Percentiles rank a stretch among this genome's conserved stretches.
These are phyloP conservation scores for Apamea crenata DNA, from an alignment of 2,888 invertebrate genomes.

Conservation along the genomic window DNA sequence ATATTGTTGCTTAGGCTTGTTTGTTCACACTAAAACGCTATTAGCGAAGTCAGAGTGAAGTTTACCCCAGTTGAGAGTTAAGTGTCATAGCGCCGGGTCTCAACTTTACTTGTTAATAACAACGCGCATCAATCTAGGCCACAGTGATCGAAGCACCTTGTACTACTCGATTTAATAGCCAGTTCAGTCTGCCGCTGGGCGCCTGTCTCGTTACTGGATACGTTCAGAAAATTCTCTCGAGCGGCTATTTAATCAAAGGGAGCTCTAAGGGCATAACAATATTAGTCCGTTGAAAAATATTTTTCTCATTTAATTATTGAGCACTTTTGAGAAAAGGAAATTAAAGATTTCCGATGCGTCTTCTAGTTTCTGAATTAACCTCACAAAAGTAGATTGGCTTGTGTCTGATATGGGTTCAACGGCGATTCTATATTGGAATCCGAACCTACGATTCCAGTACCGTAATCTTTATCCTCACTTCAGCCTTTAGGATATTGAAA, in stretches of 20 bases:
- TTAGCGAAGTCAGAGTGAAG: slow-evolving; percentile 62
- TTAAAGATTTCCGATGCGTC: slow-evolving; percentile 24
- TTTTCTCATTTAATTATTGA: slow-evolving; percentile 39
- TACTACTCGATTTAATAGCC: slow-evolving; percentile 56
- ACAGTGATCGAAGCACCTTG: slow-evolving; percentile 49
- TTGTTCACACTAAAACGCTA: slow-evolving; percentile 62
- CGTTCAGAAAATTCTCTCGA: slow-evolving; percentile 44
- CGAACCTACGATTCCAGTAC: slow-evolving; percentile 44
- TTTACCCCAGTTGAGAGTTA: slow-evolving; percentile 66
- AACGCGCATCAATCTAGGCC: slow-evolving; percentile 58
- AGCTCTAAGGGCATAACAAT: slow-evolving; percentile 26
- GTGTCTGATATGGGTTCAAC: slow-evolving; percentile 48
- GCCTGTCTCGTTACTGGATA: slow-evolving; percentile 44
- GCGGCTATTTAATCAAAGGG: slow-evolving; percentile 49
- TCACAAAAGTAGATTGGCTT: slow-evolving; percentile 45
- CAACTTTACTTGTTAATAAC: slow-evolving; percentile 62
- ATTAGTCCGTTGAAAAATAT: slow-evolving; percentile 8
- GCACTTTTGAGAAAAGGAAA: slow-evolving; percentile 18
- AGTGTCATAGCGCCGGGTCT: slow-evolving; percentile 46
- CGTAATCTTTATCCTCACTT: slow-evolving; percentile 51
- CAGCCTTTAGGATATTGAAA: slow-evolving; percentile 57
- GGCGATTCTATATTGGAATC: slow-evolving; percentile 40
- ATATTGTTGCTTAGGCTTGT: slow-evolving; percentile 57
- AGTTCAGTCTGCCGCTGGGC: slow-evolving; percentile 32
- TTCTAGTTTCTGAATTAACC: slow-evolving; percentile 30